phyloP scores from a whole-genome alignment of 2,797 vertebrate species.

The Hemibagrus guttatus region DNA sequence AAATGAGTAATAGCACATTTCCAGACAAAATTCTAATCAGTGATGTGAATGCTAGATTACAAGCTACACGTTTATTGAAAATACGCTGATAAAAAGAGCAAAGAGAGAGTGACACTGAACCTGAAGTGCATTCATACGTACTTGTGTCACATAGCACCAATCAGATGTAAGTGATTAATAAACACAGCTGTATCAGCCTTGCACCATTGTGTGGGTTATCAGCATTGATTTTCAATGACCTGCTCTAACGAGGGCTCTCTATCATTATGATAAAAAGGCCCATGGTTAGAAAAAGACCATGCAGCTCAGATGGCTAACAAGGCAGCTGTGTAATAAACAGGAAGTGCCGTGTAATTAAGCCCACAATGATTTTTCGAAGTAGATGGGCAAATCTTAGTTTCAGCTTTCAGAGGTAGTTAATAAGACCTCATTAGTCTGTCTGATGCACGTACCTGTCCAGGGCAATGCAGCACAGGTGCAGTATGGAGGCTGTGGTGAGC shows the following conservation, averaged over 20 bases:
- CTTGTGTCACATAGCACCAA: slow-evolving; percentile 5
- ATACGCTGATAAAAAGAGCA: not conserved
- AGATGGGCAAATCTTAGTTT: not conserved
- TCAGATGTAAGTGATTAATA: slow-evolving; percentile 34
- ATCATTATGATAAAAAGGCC: slow-evolving; percentile 7
- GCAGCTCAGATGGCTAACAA: slow-evolving; percentile 16
- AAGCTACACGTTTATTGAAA: not conserved
- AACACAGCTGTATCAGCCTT: slow-evolving; percentile 18
- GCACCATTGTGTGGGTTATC: slow-evolving; percentile 4
- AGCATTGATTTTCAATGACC: slow-evolving; percentile 33
- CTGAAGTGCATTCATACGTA: not conserved
- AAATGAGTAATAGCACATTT: not conserved
- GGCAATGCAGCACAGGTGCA: slow-evolving; percentile 83
- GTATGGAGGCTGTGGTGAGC: slow-evolving; percentile 79
- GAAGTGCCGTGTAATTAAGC: slow-evolving; percentile 2
- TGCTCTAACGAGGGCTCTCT: slow-evolving; percentile 7
- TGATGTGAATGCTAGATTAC: not conserved
- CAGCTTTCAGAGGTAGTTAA: not conserved
- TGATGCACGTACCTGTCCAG: slow-evolving; percentile 73
- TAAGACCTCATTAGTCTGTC: not conserved
- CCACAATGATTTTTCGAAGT: slow-evolving; percentile 2
- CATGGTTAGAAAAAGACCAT: not conserved
- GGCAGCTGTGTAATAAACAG: slow-evolving; percentile 23
- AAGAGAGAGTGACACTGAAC: not conserved
- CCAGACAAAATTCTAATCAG: not conserved